These are phyloP conservation scores for Ochropleura leucogaster DNA, from an alignment of 2,888 invertebrate species.

Conservation along the genomic window DNA sequence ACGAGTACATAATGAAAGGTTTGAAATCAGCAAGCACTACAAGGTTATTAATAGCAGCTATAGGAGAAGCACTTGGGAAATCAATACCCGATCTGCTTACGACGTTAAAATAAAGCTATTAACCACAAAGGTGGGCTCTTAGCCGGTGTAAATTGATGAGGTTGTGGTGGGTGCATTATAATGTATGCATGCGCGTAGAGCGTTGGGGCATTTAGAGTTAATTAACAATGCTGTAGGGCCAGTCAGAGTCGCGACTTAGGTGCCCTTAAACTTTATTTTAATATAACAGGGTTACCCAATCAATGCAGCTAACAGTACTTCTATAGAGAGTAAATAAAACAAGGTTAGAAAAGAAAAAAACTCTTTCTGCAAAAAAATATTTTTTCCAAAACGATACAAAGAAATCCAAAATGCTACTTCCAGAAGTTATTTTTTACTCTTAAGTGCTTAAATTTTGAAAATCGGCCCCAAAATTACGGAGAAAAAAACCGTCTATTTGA, in stretches of 20 bases:
- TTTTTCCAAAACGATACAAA: too few species aligned
- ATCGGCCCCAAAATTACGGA: too few species aligned
- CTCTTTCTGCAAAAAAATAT: too few species aligned
- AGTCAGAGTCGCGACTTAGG: too few species aligned
- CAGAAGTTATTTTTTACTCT: too few species aligned
- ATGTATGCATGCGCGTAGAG: neutral
- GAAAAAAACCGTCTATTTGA: too few species aligned
- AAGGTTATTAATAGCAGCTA: neutral
- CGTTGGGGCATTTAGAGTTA: neutral
- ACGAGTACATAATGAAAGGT: conserved; percentile 1
- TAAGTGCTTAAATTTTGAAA: too few species aligned
- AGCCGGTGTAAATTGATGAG: conserved; percentile 16
- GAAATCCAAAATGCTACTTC: too few species aligned
- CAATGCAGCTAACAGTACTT: neutral
- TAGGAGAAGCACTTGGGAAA: conserved; percentile 23
- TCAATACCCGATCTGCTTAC: conserved; percentile 34
- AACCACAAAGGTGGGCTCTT: conserved; percentile 34
- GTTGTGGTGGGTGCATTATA: conserved; percentile 7
- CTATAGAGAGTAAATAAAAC: neutral
- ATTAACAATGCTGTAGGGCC: neutral
- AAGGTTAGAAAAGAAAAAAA: neutral
- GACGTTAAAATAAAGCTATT: conserved; percentile 32
- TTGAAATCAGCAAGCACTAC: neutral
- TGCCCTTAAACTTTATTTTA: too few species aligned
- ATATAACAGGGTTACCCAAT: too few species aligned